Evolutionary conservation across 1,140 invertebrate genomes (phyloP).

Genomic region (Papilio aristodemus): DNA sequence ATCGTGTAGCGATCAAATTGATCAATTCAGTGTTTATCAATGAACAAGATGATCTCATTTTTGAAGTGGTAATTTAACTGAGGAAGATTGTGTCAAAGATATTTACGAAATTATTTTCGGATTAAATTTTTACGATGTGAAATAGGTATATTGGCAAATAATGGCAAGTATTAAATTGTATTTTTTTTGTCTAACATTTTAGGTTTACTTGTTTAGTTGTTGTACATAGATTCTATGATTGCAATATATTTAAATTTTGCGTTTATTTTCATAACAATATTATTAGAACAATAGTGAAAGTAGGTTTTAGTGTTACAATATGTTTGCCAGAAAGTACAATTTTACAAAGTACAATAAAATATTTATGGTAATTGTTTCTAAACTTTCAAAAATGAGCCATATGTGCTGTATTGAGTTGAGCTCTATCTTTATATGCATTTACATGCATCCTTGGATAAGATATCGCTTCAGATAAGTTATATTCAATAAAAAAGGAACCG

Average conservation of each 20-base stretch:
- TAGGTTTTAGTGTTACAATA: slow-evolving; percentile 17
- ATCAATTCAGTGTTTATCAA: slow-evolving; percentile 7
- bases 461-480: background rate
- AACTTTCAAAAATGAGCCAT: background rate
- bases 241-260: background rate
- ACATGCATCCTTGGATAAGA: background rate
- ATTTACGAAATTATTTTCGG: slow-evolving; percentile 29
- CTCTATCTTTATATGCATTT: background rate
- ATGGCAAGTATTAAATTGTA: slow-evolving; percentile 58
- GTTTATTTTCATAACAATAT: background rate
- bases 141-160: slow-evolving; percentile 49
- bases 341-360: background rate
- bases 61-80: slow-evolving; percentile 14
- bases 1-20: slow-evolving; percentile 3
- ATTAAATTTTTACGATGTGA: slow-evolving; percentile 61
- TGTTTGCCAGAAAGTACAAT: background rate
- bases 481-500: background rate
- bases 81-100: background rate
- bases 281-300: slow-evolving; percentile 16
- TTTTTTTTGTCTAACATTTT: slow-evolving; percentile 15
- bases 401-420: background rate
- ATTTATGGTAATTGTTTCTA: background rate
- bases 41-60: slow-evolving; percentile 16
- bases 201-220: slow-evolving; percentile 1
- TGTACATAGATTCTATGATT: too few species aligned